Conservation (phyloP, 2,888 invertebrate species). For the Gisinianus flammeolus region DNA sequence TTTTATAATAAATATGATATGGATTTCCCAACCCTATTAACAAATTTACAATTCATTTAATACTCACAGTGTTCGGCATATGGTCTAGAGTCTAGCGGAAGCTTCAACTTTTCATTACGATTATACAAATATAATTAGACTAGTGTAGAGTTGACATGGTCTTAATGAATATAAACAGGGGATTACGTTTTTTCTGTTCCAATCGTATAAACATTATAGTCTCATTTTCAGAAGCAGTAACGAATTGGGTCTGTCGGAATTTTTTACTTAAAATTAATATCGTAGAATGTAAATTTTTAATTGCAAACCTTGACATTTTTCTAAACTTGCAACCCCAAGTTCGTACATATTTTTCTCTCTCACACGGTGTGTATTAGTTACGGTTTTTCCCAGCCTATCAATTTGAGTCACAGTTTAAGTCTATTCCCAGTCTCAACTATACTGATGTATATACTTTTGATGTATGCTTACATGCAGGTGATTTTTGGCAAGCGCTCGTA, state of each 20-base stretch:
- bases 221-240: too few species aligned
- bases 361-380: slow-evolving; percentile 3
- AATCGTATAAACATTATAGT: too few species aligned
- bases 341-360: not conserved
- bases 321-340: not conserved
- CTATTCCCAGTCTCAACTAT: not conserved
- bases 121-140: too few species aligned
- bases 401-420: not conserved
- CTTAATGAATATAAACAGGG: too few species aligned
- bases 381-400: slow-evolving; percentile 22
- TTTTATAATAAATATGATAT: not conserved
- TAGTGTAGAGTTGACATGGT: too few species aligned
- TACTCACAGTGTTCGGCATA: not conserved
- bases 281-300: not conserved
- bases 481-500: too few species aligned
- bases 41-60: not conserved
- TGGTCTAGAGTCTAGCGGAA: not conserved
- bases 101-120: not conserved
- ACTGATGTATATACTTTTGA: too few species aligned
- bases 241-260: too few species aligned
- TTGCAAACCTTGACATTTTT: slow-evolving; percentile 25
- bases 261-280: not conserved
- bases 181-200: too few species aligned
- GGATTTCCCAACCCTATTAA: not conserved
- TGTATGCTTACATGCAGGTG: too few species aligned